Percentiles rank a stretch among this genome's conserved stretches.
Conservation (phyloP, 2,113 vertebrate genomes). For the Nothoprocta pentlandii region DNA sequence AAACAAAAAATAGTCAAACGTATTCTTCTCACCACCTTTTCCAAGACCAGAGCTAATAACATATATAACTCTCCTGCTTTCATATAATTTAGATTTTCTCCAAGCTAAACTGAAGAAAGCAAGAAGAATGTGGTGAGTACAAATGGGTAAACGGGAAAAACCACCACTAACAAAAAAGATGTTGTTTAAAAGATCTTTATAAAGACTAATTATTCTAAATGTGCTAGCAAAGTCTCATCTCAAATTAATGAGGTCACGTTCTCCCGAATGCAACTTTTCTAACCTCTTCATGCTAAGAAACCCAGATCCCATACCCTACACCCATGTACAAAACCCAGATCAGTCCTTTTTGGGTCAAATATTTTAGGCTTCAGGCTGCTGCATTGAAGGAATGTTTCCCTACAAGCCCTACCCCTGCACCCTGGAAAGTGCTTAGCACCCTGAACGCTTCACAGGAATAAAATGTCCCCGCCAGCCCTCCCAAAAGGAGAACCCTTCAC, state of each 20-base stretch:
- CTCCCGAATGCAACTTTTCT: neutral
- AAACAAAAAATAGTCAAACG: neutral
- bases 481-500: slow-evolving; percentile 71
- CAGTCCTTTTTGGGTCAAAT: accelerated
- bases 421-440: neutral
- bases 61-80: neutral
- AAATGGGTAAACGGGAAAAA: neutral
- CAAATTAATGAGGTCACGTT: neutral
- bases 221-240: neutral
- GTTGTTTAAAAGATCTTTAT: too few species aligned
- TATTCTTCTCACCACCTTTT: neutral
- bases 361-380: neutral
- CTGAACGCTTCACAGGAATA: neutral
- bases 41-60: neutral
- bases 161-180: too few species aligned
- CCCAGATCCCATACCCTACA: too few species aligned
- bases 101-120: neutral
- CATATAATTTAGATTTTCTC: neutral
- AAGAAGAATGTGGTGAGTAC: neutral
- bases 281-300: neutral
- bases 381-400: neutral
- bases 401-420: neutral
- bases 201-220: neutral
- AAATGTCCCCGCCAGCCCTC: neutral
- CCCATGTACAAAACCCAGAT: neutral